These are phyloP conservation scores for Sisor rabdophorus DNA, from an alignment of 2,113 vertebrate genomes.

Conservation along the genomic window DNA sequence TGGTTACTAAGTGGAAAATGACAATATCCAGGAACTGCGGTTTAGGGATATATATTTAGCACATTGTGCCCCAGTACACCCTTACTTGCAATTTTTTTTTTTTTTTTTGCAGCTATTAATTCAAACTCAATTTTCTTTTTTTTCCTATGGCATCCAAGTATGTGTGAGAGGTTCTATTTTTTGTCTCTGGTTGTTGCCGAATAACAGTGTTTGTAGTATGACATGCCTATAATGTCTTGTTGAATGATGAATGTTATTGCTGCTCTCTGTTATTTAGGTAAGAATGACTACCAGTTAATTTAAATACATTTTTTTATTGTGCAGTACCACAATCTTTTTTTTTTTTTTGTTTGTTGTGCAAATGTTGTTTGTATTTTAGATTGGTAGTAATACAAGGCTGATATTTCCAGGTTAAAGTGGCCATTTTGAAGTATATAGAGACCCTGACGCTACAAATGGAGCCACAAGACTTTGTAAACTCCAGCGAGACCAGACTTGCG, in stretches of 20 bases:
- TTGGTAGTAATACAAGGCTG: constrained; percentile 29
- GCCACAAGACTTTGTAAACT: constrained; percentile 91
- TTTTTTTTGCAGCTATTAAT: not conserved
- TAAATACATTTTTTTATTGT: not conserved
- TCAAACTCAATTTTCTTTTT: not conserved
- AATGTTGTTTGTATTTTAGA: not conserved
- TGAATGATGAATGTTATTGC: not conserved
- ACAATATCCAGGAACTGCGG: not conserved
- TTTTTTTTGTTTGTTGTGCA: not conserved
- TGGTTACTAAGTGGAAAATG: constrained; percentile 27
- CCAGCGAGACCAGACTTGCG: constrained; percentile 91
- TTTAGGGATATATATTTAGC: not conserved
- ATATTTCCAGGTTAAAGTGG: constrained; percentile 86
- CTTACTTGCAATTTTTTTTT: not conserved
- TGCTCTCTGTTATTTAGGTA: not conserved
- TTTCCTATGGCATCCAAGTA: not conserved
- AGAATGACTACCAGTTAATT: not conserved
- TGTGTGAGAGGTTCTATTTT: not conserved
- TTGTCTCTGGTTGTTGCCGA: not conserved
- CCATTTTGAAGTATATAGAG: constrained; percentile 94
- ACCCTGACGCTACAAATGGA: constrained; percentile 94
- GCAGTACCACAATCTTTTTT: not conserved
- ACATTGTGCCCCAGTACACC: not conserved
- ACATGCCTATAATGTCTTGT: not conserved
- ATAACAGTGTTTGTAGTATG: not conserved